These are phyloP conservation scores for Tholera decimalis DNA, from an alignment of 2,888 invertebrate species.

Conservation along the genomic window DNA sequence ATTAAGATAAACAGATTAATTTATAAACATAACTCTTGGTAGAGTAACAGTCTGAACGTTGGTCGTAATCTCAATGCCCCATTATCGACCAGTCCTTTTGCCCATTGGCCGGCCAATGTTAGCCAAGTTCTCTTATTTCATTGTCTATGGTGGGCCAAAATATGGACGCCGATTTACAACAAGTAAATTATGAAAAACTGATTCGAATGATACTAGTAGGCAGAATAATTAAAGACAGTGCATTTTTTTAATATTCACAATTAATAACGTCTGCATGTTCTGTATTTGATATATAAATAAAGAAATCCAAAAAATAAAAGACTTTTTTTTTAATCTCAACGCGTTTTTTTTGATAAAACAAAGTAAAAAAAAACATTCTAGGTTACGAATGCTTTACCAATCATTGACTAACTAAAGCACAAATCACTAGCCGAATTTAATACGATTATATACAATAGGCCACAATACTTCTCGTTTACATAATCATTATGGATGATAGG, in stretches of 20 bases:
- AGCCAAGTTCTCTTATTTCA: neutral
- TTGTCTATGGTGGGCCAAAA: neutral
- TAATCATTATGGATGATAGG: slow-evolving; percentile 18
- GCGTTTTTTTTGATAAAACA: no score
- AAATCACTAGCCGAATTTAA: slow-evolving; percentile 64
- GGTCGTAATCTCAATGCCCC: slow-evolving; percentile 38
- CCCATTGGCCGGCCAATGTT: slow-evolving; percentile 15
- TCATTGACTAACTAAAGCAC: slow-evolving; percentile 34
- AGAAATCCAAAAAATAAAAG: no score
- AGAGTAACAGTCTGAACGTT: slow-evolving; percentile 28
- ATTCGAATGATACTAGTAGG: neutral
- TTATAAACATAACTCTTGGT: slow-evolving; percentile 29
- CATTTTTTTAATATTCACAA: no score
- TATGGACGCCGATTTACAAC: neutral
- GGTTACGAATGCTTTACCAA: slow-evolving; percentile 10
- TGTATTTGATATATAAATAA: slow-evolving; percentile 5
- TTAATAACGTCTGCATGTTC: no score
- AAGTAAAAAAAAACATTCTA: no score
- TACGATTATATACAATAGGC: slow-evolving; percentile 55
- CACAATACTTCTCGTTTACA: slow-evolving; percentile 34
- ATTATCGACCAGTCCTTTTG: slow-evolving; percentile 2
- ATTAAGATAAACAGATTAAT: slow-evolving; percentile 42
- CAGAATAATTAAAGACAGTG: neutral
- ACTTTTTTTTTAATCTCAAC: no score
- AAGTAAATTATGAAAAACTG: neutral